A percentile compares a stretch with the other conserved stretches of the same genome.
These are phyloP conservation scores for Notamacropus eugenii DNA, from an alignment of 2,797 vertebrate genomes.

Conservation along the genomic window DNA sequence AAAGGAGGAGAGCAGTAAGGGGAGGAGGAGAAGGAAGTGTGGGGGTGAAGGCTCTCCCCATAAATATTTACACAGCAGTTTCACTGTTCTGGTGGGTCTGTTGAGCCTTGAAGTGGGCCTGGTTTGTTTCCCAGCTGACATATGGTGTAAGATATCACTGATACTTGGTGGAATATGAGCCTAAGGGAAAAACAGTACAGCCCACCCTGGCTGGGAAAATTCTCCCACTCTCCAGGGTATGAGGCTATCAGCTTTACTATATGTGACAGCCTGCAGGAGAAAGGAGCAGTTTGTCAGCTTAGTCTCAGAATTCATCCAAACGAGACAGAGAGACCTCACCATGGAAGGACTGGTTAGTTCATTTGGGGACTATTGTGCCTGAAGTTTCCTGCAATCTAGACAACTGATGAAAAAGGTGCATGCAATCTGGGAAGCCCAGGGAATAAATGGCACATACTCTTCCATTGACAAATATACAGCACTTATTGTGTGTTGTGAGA, in stretches of 20 bases:
- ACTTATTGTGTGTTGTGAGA: neutral
- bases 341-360: neutral
- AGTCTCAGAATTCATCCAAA: neutral
- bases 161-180: conserved; percentile 58
- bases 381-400: neutral
- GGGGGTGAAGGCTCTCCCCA: conserved; percentile 52
- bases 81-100: conserved; percentile 69
- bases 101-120: conserved; percentile 31
- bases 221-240: neutral
- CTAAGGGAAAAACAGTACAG: neutral
- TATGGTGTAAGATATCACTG: conserved; percentile 51
- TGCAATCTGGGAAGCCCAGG: neutral
- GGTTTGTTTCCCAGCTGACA: conserved; percentile 64
- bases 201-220: conserved; percentile 15
- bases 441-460: neutral
- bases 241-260: fast-evolving
- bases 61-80: conserved; percentile 75
- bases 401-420: neutral
- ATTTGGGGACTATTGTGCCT: neutral
- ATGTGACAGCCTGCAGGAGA: neutral
- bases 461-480: neutral
- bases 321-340: too few species aligned
- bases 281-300: neutral
- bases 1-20: conserved; percentile 57
- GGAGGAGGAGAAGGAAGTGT: conserved; percentile 41